Percentiles rank a stretch among this genome's conserved stretches.
Conservation (phyloP, 2,113 vertebrate species). For the Myotis lucifugus region DNA sequence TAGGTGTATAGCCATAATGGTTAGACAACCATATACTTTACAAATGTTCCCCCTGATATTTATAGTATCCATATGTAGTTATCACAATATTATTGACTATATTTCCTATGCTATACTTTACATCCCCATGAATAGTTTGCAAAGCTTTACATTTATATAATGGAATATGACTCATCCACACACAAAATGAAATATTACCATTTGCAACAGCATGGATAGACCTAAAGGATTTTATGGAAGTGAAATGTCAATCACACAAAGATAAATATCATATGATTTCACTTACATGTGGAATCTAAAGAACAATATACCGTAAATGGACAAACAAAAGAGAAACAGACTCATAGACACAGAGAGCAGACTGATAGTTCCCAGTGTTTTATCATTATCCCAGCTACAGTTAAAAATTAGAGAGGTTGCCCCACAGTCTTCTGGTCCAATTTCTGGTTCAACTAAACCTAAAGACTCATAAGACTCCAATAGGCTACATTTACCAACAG, state of each 20-base stretch:
- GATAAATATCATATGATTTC: neutral
- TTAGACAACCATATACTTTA: neutral
- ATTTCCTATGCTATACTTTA: neutral
- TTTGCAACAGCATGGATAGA: neutral
- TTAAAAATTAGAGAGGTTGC: neutral
- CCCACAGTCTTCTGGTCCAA: neutral
- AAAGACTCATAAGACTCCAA: neutral
- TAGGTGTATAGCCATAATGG: neutral
- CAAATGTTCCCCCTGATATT: neutral
- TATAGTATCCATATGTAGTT: neutral
- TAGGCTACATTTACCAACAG: neutral
- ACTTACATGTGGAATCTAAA: neutral
- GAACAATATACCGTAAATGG: neutral
- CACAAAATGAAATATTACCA: neutral
- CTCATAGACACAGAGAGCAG: neutral
- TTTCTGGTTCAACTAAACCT: neutral
- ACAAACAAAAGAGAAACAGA: neutral
- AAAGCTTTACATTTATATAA: neutral
- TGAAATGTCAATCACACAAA: neutral
- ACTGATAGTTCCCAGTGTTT: neutral
- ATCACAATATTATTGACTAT: neutral
- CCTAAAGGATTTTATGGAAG: neutral
- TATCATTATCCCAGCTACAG: slow-evolving; percentile 24
- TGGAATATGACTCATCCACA: neutral
- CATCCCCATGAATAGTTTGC: neutral